Conservation (phyloP, 2,797 vertebrate genomes). For the Coranthus polyacanthus region DNA sequence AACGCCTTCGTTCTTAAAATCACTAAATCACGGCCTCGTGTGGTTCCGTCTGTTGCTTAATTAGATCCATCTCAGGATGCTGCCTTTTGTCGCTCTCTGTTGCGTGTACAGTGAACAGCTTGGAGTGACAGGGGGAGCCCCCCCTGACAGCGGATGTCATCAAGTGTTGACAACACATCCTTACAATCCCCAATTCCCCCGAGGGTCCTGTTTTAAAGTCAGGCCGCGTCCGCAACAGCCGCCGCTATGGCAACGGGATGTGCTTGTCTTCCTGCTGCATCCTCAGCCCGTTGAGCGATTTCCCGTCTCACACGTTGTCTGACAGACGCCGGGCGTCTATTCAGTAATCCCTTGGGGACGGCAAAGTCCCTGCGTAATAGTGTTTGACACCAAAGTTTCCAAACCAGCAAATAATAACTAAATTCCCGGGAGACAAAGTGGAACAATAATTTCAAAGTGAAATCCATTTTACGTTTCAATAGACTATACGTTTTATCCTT, state of each 20-base stretch:
- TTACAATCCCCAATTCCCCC: slow-evolving; percentile 49
- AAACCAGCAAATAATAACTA: slow-evolving; percentile 18
- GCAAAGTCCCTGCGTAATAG: slow-evolving; percentile 10
- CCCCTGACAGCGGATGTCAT: slow-evolving; percentile 66
- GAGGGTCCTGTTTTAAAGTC: slow-evolving; percentile 84
- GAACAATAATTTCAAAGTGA: neutral
- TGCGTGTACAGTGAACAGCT: slow-evolving; percentile 25
- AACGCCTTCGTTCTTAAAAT: slow-evolving; percentile 14
- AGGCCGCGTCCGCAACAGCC: slow-evolving; percentile 75
- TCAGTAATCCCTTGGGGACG: slow-evolving; percentile 23
- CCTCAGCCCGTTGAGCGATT: slow-evolving; percentile 56
- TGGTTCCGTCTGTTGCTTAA: slow-evolving; percentile 45
- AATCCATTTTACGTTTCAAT: too few species aligned
- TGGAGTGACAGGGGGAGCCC: slow-evolving; percentile 30
- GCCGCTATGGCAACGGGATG: slow-evolving; percentile 88
- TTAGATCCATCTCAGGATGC: slow-evolving; percentile 47
- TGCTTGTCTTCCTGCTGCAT: slow-evolving; percentile 72
- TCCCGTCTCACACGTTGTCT: slow-evolving; percentile 66
- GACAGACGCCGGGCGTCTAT: slow-evolving; percentile 47
- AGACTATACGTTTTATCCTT: too few species aligned
- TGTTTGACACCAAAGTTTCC: slow-evolving; percentile 44
- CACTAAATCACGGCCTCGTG: slow-evolving; percentile 40
- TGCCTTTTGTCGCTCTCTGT: slow-evolving; percentile 31
- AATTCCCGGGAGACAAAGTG: slow-evolving; percentile 3
- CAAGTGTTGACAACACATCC: slow-evolving; percentile 76